These are phyloP conservation scores for Eupsilia transversa DNA, from an alignment of 2,888 invertebrate genomes.

Conservation along the genomic window DNA sequence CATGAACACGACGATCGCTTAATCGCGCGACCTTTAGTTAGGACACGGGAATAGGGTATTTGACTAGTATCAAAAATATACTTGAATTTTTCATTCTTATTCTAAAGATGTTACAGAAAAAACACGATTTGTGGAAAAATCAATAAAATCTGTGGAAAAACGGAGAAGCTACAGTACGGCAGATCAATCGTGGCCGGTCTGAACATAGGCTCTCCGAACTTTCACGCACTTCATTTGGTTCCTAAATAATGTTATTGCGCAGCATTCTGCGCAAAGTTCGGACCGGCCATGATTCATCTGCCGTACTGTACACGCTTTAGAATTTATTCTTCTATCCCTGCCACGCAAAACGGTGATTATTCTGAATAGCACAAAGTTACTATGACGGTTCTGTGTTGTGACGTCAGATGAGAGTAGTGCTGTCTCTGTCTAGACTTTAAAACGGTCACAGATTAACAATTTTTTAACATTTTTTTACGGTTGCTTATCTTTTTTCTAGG, in stretches of 20 bases:
- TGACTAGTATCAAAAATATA: not conserved
- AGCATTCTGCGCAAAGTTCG: too few relatives aligned
- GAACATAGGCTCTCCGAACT: too few relatives aligned
- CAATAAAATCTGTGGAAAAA: not conserved
- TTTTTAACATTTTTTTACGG: not conserved
- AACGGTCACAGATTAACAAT: not conserved
- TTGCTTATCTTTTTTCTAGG: not conserved
- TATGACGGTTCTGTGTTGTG: not conserved
- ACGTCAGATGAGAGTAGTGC: not conserved
- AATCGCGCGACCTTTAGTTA: not conserved
- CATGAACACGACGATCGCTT: too few relatives aligned
- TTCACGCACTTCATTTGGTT: too few relatives aligned
- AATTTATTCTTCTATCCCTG: not conserved
- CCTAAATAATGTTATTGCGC: too few relatives aligned
- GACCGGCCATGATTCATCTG: too few relatives aligned
- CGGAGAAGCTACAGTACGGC: not conserved
- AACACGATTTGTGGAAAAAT: not conserved
- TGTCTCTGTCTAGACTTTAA: too few relatives aligned
- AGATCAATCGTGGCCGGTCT: too few relatives aligned
- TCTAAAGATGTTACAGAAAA: not conserved
- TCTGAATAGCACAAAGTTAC: not conserved
- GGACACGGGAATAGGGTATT: not conserved
- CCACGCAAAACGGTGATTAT: not conserved
- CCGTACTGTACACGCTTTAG: not conserved
- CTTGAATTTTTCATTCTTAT: not conserved